Evolutionary conservation across 2,113 vertebrate genomes (phyloP).

Genomic region (Empidonax traillii): DNA sequence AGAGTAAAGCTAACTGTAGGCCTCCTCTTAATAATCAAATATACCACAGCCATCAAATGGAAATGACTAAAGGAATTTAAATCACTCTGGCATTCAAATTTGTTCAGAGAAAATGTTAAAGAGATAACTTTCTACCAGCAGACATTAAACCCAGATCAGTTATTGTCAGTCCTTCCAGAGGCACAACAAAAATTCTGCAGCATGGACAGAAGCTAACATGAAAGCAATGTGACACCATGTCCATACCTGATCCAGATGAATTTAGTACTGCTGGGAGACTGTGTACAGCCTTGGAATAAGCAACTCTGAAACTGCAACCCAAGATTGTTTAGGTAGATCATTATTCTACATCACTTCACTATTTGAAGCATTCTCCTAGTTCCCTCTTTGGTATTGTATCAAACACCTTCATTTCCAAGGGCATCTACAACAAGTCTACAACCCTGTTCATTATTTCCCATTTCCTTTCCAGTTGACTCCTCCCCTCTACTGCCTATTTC

Average conservation of each 20-base stretch:
- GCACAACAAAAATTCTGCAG: background rate
- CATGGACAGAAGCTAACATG: background rate
- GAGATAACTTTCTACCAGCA: background rate
- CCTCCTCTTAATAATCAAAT: background rate
- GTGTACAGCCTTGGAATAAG: background rate
- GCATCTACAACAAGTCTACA: background rate
- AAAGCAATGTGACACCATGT: background rate
- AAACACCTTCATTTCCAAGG: background rate
- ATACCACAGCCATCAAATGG: background rate
- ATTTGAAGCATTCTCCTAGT: background rate
- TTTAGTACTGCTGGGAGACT: background rate
- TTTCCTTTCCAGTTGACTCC: background rate
- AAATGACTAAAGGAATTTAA: background rate
- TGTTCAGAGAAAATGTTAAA: background rate
- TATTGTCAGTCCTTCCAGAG: background rate
- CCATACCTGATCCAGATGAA: background rate
- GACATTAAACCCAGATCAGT: background rate
- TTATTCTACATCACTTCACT: background rate
- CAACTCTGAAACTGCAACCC: background rate
- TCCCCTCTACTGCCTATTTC: background rate
- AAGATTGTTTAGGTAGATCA: background rate
- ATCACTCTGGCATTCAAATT: background rate
- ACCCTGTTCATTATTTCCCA: background rate
- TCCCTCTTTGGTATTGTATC: background rate
- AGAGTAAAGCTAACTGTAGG: background rate